phyloP scores from a whole-genome alignment of 1,140 invertebrate species.

The Megalonaias nervosa region DNA sequence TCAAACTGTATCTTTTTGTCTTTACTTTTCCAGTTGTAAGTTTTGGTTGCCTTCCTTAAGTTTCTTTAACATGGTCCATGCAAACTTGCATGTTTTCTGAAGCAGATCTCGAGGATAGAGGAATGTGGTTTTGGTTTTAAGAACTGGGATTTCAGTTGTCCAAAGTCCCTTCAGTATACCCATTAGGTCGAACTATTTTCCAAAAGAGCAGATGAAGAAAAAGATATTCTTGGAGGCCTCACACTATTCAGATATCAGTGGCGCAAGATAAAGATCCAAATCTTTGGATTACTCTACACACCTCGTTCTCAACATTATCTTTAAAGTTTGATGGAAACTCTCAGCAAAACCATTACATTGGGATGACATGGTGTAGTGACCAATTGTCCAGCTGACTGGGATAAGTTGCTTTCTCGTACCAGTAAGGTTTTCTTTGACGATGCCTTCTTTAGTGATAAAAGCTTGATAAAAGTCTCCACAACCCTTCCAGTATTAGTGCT shows the following conservation, averaged over 20 bases:
- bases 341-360: conserved; percentile 39
- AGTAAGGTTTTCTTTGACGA: conserved; percentile 56
- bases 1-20: background rate
- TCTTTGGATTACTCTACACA: conserved; percentile 14
- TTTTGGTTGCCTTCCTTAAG: background rate
- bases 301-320: conserved; percentile 31
- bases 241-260: conserved; percentile 27
- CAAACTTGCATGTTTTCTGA: background rate
- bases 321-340: conserved; percentile 50
- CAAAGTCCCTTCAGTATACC: conserved; percentile 42
- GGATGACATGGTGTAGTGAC: conserved; percentile 38
- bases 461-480: conserved; percentile 40
- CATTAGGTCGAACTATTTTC: conserved; percentile 43
- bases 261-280: conserved; percentile 47
- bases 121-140: background rate
- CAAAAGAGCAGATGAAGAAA: conserved; percentile 54
- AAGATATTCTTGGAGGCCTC: conserved; percentile 38
- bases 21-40: conserved; percentile 12
- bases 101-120: background rate
- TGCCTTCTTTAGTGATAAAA: conserved; percentile 67
- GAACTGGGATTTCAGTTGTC: no score
- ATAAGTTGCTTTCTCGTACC: conserved; percentile 37
- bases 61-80: background rate
- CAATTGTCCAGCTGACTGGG: conserved; percentile 35
- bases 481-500: conserved; percentile 36